Evolutionary conservation across 2,797 vertebrate species (phyloP), one percentile per base, ranked within the genome.

Genomic region (Parauchenoglanis punctatus): DNA sequence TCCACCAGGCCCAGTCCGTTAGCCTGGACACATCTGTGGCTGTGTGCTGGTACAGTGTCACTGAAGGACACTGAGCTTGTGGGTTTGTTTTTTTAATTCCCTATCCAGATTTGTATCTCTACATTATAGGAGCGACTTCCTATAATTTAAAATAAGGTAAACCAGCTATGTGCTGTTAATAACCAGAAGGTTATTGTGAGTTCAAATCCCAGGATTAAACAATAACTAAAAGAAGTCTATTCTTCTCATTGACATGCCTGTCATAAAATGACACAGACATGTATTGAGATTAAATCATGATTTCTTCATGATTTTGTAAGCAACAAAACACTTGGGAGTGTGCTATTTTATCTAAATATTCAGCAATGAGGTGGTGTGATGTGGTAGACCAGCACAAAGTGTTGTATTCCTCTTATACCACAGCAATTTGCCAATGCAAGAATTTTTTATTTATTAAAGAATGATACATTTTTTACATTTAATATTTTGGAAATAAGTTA

Each of bases 21-120:
- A 76, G 75, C 73, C 56, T 75, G 93, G 92, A 93, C 93, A 94
- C 95, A 95, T 94, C 94, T 96, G 96, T 93, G 94, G 91, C 92
- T 89, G 12, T 31, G 75, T 89, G 91, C 87, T 89, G 91, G 92
- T 89, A 89, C 91, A 82, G 31, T 84, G 87, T 88, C 89, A 89
- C 89, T 82, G 92, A 95, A 96, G 94, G 73, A 76, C 73, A 76
- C n/a, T 8, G 13, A 52, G 46, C 13, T 54, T 76, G 15, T 68
- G 13, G 28, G 13, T 7, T 4, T 7, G 31, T 6, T 68, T 46
- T 46, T 70, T 73, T 35, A 12, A 81, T 68, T 68, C 8, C 20
- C 17, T 73, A 7, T 76, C 4, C 46, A 76, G 7, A 76, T 76
- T 7, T 73, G 40, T 46, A 12, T 73, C 40, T 25, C 70, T 12